Percentiles rank a stretch among this genome's conserved stretches.
phyloP scores from a whole-genome alignment of 2,888 invertebrate genomes.

The Cyclophora punctaria region DNA sequence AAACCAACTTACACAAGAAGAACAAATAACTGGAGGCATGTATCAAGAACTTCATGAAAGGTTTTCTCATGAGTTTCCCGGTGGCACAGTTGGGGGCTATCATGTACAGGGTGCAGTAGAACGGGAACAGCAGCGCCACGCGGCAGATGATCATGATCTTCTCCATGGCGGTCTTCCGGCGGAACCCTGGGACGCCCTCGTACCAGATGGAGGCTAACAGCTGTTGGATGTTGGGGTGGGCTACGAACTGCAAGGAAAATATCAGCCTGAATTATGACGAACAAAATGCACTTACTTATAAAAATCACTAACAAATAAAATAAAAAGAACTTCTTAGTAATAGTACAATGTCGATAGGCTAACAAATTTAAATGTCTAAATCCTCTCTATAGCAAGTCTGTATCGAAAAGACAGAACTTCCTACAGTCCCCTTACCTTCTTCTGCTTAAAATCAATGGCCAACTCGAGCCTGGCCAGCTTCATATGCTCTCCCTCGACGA shows the following conservation, averaged over 20 bases:
- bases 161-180: slow-evolving; percentile 83
- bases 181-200: slow-evolving; percentile 95
- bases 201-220: slow-evolving; percentile 94
- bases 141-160: slow-evolving; percentile 83
- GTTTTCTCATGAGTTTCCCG: slow-evolving; percentile 91
- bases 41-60: slow-evolving; percentile 97
- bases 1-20: slow-evolving; percentile 86
- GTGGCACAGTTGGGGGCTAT: slow-evolving; percentile 86
- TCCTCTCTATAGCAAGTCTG: slow-evolving; percentile 1
- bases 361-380: background rate
- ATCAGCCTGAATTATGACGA: too few relatives aligned
- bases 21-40: slow-evolving; percentile 95
- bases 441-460: slow-evolving; percentile 96
- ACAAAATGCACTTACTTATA: too few relatives aligned
- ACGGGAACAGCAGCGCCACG: slow-evolving; percentile 89
- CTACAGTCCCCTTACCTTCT: slow-evolving; percentile 78
- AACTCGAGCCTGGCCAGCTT: slow-evolving; percentile 88
- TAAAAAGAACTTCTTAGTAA: background rate
- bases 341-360: too few relatives aligned
- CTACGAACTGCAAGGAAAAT: slow-evolving; percentile 81
- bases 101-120: slow-evolving; percentile 90
- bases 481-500: slow-evolving; percentile 88
- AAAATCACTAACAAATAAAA: background rate
- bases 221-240: slow-evolving; percentile 97
- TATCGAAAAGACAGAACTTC: too few relatives aligned